Percentiles rank a stretch among this genome's conserved stretches.
Conservation (phyloP, 2,113 vertebrate genomes). For the Xerus inauris region DNA sequence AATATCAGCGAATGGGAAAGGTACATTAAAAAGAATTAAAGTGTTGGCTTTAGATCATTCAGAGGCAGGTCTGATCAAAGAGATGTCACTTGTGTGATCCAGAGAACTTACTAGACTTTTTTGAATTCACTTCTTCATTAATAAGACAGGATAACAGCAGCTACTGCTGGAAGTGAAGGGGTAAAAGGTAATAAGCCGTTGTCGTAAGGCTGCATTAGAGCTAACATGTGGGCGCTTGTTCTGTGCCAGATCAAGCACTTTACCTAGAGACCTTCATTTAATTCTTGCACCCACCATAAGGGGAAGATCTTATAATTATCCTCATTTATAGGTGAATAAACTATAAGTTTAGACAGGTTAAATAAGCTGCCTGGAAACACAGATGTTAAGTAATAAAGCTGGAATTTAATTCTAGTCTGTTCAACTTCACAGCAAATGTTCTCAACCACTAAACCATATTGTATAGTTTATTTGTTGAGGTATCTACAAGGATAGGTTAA, state of each 20-base stretch:
- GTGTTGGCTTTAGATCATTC: neutral
- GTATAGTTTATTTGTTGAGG: neutral
- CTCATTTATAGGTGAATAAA: constrained; percentile 8
- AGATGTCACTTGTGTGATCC: neutral
- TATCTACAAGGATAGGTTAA: neutral
- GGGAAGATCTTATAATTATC: constrained; percentile 7
- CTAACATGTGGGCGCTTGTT: neutral
- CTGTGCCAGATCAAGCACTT: neutral
- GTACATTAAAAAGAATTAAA: neutral
- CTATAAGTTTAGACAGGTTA: neutral
- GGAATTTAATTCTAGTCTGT: neutral
- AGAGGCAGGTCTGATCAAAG: neutral
- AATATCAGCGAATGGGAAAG: neutral
- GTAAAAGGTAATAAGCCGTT: neutral
- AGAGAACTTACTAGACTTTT: neutral
- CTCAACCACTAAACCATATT: neutral
- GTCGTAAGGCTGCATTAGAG: neutral
- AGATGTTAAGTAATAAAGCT: neutral
- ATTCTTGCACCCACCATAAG: neutral
- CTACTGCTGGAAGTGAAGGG: neutral
- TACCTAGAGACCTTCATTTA: neutral
- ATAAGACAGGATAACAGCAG: neutral
- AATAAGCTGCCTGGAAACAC: neutral
- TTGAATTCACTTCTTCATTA: neutral
- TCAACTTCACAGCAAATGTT: neutral